phyloP scores from a whole-genome alignment of 92 coral and sea anemone genomes.

The Epizoanthus ramosus region DNA sequence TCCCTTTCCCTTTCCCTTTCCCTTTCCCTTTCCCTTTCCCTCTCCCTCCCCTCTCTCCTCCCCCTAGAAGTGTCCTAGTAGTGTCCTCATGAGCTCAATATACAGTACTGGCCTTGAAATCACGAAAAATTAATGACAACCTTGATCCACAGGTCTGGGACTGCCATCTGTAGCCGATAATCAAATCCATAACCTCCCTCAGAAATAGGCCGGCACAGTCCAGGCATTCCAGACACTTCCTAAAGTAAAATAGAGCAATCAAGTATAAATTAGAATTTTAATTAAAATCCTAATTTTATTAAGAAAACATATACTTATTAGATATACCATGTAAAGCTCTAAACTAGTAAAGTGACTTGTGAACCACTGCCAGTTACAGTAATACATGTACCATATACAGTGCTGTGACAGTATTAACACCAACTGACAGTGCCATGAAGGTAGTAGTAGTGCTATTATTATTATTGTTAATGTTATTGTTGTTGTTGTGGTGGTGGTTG shows the following conservation, averaged over 20 bases:
- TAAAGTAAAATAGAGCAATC: not conserved
- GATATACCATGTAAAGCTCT: not conserved
- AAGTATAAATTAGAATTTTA: not conserved
- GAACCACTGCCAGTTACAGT: no score
- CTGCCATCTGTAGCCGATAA: constrained; percentile 92
- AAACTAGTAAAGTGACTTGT: not conserved
- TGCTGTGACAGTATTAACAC: no score
- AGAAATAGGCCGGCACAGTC: constrained; percentile 82
- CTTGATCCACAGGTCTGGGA: constrained; percentile 97
- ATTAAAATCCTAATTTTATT: not conserved
- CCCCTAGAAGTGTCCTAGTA: no score
- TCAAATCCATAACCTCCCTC: constrained; percentile 96
- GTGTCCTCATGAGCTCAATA: no score
- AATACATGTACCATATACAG: no score
- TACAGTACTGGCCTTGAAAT: not conserved
- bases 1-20: no score
- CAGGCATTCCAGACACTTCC: constrained; percentile 99
- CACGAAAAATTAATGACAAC: constrained; percentile 30
- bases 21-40: no score
- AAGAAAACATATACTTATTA: not conserved
- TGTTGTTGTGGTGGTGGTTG: no score
- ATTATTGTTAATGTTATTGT: no score
- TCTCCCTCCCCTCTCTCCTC: no score
- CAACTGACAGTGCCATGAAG: no score
- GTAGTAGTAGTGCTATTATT: no score